phyloP scores from a whole-genome alignment of 2,113 vertebrate genomes.

The Cacatua alba region DNA sequence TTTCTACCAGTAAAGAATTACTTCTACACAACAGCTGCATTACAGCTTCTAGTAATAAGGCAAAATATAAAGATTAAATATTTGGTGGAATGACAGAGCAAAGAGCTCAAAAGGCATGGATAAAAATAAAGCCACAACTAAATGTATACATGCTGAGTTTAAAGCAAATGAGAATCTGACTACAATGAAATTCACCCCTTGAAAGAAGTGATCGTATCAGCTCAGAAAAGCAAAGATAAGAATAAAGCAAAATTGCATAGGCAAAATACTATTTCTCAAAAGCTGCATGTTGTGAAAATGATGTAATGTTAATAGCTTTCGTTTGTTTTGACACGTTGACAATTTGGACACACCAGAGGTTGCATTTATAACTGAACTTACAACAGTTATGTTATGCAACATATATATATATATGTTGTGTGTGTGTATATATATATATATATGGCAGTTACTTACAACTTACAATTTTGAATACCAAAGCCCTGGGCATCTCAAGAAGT shows the following conservation, averaged over 20 bases:
- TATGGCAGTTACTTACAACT: neutral
- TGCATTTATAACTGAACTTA: neutral
- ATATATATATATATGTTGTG: neutral
- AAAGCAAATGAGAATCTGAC: neutral
- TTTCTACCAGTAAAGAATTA: neutral
- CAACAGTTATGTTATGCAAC: fast-evolving
- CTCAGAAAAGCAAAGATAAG: neutral
- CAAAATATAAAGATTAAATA: neutral
- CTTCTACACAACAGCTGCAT: neutral
- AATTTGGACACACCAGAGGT: neutral
- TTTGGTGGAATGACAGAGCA: neutral
- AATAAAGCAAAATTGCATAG: neutral
- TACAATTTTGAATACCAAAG: neutral
- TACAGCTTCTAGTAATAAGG: neutral
- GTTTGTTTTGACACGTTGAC: neutral
- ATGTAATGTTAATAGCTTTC: neutral
- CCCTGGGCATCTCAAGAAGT: neutral
- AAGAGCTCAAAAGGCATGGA: neutral
- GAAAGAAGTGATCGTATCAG: neutral
- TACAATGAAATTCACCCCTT: neutral
- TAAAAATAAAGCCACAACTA: neutral
- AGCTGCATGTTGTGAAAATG: neutral
- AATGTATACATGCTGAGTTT: neutral
- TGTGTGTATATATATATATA: neutral
- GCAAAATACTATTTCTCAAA: neutral